These are phyloP conservation scores for Leucania comma DNA, from an alignment of 2,888 invertebrate species.

Conservation along the genomic window DNA sequence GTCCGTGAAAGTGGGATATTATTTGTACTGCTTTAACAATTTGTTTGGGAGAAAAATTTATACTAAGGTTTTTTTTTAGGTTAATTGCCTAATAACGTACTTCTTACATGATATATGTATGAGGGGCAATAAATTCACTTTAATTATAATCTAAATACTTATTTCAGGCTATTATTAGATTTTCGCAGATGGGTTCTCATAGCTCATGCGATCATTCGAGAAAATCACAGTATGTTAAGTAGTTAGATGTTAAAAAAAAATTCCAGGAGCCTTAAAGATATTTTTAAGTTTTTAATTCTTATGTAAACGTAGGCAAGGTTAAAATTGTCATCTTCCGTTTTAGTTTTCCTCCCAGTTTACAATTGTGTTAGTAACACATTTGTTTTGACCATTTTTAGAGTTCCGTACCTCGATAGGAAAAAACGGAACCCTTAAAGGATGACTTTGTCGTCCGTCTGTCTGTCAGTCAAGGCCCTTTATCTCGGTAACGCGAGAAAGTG, in stretches of 20 bases:
- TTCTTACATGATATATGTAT: not conserved
- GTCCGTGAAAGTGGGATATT: not conserved
- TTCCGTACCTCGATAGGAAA: too few species aligned
- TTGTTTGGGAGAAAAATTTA: not conserved
- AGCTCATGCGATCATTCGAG: not conserved
- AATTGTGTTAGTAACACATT: slow-evolving; percentile 16
- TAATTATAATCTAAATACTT: not conserved
- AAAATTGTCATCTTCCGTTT: slow-evolving; percentile 9
- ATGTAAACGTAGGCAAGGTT: slow-evolving; percentile 26
- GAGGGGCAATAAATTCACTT: not conserved
- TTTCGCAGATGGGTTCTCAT: not conserved
- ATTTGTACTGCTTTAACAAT: not conserved
- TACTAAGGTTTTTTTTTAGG: not conserved
- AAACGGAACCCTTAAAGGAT: too few species aligned
- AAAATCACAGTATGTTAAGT: not conserved
- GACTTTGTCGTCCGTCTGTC: too few species aligned
- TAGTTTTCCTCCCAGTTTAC: slow-evolving; percentile 35
- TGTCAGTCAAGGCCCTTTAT: too few species aligned
- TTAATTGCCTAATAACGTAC: not conserved
- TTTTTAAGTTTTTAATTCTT: slow-evolving; percentile 30
- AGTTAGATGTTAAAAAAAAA: too few species aligned
- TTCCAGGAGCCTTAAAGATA: slow-evolving; percentile 4
- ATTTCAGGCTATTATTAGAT: not conserved
- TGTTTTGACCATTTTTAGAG: not conserved
- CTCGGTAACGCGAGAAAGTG: too few species aligned